A percentile compares a stretch with the other conserved stretches of the same genome.
Conservation (phyloP, 1,140 invertebrate species). For the Vollenhovia emeryi region DNA sequence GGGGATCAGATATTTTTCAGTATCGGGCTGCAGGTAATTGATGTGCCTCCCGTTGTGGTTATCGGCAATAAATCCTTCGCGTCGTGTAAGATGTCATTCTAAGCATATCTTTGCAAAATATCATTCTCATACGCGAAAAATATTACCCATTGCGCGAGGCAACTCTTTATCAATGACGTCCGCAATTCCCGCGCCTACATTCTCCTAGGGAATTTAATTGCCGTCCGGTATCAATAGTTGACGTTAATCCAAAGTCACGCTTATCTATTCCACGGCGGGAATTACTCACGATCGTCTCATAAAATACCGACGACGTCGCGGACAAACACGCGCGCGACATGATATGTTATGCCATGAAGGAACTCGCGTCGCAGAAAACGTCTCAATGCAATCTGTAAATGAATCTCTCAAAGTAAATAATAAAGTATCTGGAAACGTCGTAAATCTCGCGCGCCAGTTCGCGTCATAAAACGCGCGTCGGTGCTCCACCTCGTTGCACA, state of each 20-base stretch:
- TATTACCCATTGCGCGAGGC: not conserved
- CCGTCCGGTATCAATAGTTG: not conserved
- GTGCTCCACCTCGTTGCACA: constrained; percentile 53
- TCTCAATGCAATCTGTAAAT: constrained; percentile 60
- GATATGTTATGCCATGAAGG: constrained; percentile 18
- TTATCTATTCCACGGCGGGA: constrained; percentile 17
- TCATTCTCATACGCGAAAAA: constrained; percentile 40
- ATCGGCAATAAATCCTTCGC: constrained; percentile 26
- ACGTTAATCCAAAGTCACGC: constrained; percentile 25
- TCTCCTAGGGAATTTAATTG: constrained; percentile 25
- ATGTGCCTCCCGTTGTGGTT: constrained; percentile 48
- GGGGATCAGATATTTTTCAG: constrained; percentile 56
- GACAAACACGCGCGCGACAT: constrained; percentile 1
- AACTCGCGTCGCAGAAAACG: constrained; percentile 22
- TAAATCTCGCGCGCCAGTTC: constrained; percentile 49
- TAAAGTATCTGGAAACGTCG: constrained; percentile 53
- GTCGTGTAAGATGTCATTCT: not conserved
- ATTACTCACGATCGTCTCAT: not conserved
- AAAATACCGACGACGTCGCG: constrained; percentile 30
- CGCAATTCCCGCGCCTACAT: not conserved
- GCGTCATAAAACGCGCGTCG: constrained; percentile 55
- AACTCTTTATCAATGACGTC: not conserved
- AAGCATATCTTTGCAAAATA: constrained; percentile 31
- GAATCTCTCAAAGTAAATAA: constrained; percentile 54
- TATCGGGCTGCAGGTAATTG: constrained; percentile 64